Evolutionary conservation across 2,113 vertebrate genomes (phyloP), one percentile per base, ranked within the genome.

Genomic region (Gavialis gangeticus): DNA sequence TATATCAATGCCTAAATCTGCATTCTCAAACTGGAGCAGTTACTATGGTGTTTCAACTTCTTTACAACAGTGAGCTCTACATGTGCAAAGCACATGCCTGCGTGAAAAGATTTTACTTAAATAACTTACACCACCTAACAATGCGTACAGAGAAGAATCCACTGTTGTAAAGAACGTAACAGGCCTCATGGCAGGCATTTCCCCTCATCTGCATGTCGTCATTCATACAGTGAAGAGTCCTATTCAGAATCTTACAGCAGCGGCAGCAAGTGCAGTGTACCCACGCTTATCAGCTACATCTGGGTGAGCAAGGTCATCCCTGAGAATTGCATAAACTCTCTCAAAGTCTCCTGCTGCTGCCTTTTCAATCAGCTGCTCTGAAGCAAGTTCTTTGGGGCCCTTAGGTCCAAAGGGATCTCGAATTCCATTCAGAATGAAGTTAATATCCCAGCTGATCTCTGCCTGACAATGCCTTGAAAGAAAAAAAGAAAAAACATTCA

Each of bases 211-310:
- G 34, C 28, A 24, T 54, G 25, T 16, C 34, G 63, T 46, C 79
- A 75, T 22, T 64, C 30, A 62, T 57, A 34, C 16, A 30, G 80
- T 77, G 37, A 77, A 59, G 21, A 60, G 37, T 69, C 59, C 79
- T 5, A 57, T 80, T 79, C 18, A 16, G 30, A 67, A 34, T 66
- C 98, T 98, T 98, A 99, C 99, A 4, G 98, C 96, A 2, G 99
- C 99, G 7, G 98, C 98, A 0, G 98, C 98, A 2, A 99, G 98
- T 12, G 97, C 97, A 0, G 98, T 98, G 92, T 98, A 96, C 73
- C 98, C 99, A 3, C 57, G 92, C 3, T 95, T 89, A 34, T 99
- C 99, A 2, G 98, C 97, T 24, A 99, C 96, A 2, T 99, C 98
- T 0, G 98, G 98, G 63, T 97, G 97, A 69, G 96, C 98, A 14